A percentile compares a stretch with the other conserved stretches of the same genome.
phyloP scores from a whole-genome alignment of 2,888 invertebrate genomes.

The Morinoia aosen region DNA sequence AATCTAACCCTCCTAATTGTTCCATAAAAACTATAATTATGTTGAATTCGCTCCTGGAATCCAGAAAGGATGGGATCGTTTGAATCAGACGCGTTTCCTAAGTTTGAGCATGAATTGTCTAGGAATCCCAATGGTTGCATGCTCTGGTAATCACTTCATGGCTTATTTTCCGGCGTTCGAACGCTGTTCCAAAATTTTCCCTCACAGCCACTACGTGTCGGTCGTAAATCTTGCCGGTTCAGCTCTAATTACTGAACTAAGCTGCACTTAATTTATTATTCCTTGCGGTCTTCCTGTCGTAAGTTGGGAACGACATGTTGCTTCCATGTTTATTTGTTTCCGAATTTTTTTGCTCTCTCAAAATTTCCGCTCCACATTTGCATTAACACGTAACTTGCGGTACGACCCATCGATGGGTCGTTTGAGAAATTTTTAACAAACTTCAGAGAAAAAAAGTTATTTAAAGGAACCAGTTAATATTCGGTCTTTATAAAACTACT shows the following conservation, averaged over 20 bases:
- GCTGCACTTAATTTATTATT: neutral
- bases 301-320: neutral
- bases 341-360: no score
- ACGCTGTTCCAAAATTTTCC: neutral
- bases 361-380: no score
- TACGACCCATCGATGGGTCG: no score
- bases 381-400: no score
- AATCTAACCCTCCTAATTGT: constrained; percentile 9
- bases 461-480: no score
- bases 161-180: neutral
- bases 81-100: neutral
- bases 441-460: no score
- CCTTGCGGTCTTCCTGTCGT: neutral
- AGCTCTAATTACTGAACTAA: neutral
- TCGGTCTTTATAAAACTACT: no score
- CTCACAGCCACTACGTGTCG: neutral
- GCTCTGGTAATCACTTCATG: neutral
- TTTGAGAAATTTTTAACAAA: no score
- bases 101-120: neutral
- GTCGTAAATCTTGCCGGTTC: neutral
- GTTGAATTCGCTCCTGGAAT: constrained; percentile 1
- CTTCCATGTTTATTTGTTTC: neutral
- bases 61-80: neutral
- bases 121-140: neutral
- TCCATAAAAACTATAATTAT: constrained; percentile 38